phyloP scores from a whole-genome alignment of 2,888 invertebrate species.

The Plebejus anna region DNA sequence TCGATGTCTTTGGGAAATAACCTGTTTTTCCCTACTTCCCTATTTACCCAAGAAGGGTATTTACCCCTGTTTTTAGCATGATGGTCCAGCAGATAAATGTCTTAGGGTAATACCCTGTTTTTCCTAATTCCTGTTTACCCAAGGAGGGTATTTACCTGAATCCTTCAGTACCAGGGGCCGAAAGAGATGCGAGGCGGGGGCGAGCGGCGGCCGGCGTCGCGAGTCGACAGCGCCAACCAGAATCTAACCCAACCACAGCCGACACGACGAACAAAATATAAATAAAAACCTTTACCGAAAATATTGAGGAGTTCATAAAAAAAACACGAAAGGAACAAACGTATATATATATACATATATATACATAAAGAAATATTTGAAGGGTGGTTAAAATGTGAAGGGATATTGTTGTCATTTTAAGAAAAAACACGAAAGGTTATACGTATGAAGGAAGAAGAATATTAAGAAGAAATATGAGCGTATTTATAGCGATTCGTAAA shows the following conservation, averaged over 20 bases:
- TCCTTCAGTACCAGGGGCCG: conserved; percentile 74
- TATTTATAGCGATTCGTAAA: not conserved
- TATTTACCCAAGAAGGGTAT: not conserved
- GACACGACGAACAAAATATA: conserved; percentile 44
- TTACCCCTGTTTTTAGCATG: conserved; percentile 26
- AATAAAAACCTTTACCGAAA: conserved; percentile 32
- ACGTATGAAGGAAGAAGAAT: not conserved
- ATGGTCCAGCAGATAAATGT: no score
- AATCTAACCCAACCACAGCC: conserved; percentile 55
- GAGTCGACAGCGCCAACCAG: conserved; percentile 64
- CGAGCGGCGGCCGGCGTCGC: conserved; percentile 56
- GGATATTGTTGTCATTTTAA: not conserved
- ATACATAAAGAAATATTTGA: no score
- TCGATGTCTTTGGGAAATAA: no score
- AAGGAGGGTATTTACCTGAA: conserved; percentile 32
- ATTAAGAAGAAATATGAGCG: not conserved
- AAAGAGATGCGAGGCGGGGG: conserved; percentile 75
- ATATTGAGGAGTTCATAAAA: not conserved
- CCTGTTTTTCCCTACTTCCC: not conserved
- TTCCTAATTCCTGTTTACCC: not conserved
- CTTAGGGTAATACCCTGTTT: no score
- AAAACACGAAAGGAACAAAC: not conserved
- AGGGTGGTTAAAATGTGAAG: not conserved
- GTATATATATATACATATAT: no score
- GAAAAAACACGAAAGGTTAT: not conserved